A percentile compares a stretch with the other conserved stretches of the same genome.
phyloP scores from a whole-genome alignment of 1,140 invertebrate species.

The Scaptomyza hsui region DNA sequence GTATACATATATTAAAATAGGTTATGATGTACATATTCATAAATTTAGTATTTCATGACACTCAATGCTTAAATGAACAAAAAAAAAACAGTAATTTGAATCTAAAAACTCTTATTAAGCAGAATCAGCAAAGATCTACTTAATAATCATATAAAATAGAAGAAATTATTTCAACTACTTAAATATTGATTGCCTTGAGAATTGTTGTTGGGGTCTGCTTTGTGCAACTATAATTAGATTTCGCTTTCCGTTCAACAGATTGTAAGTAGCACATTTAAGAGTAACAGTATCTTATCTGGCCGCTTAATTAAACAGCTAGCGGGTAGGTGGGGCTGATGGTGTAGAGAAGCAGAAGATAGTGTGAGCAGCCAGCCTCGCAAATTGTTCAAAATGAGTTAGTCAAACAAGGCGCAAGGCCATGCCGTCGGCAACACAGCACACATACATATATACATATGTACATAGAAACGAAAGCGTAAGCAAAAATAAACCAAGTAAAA shows the following conservation, averaged over 20 bases:
- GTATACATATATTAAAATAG: too few species aligned
- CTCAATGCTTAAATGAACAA: background rate
- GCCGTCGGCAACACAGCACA: constrained; percentile 52
- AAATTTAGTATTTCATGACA: too few species aligned
- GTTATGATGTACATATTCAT: too few species aligned
- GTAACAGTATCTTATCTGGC: constrained; percentile 66
- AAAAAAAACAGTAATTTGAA: background rate
- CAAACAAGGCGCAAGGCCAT: constrained; percentile 74
- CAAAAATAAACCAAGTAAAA: constrained; percentile 42
- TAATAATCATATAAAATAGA: constrained; percentile 4
- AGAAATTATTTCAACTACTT: constrained; percentile 29
- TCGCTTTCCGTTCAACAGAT: constrained; percentile 61
- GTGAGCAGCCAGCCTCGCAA: constrained; percentile 36
- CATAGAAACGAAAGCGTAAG: constrained; percentile 58
- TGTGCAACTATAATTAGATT: constrained; percentile 61
- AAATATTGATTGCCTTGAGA: constrained; percentile 39
- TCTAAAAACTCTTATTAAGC: background rate
- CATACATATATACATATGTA: constrained; percentile 25
- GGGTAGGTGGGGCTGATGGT: background rate
- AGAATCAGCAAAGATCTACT: background rate
- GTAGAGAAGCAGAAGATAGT: too few species aligned
- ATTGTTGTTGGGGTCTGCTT: constrained; percentile 24
- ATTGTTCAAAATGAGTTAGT: constrained; percentile 79
- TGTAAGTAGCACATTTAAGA: constrained; percentile 58
- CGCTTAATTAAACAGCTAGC: constrained; percentile 64